Evolutionary conservation across 2,113 vertebrate species (phyloP).

Genomic region (Pithys albifrons): DNA sequence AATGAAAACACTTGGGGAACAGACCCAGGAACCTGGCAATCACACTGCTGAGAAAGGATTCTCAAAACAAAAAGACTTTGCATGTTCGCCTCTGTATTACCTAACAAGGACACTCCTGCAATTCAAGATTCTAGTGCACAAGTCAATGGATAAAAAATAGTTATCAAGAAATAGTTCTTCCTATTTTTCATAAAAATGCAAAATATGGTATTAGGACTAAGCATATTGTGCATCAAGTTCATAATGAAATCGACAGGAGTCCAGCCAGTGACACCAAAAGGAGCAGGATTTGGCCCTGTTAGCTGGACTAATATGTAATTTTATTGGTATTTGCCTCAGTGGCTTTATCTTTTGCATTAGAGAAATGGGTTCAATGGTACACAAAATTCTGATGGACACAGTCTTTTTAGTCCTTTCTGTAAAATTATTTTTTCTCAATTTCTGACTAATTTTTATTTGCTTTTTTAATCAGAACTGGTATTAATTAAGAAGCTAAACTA

Average conservation of each 20-base stretch:
- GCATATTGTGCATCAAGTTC: not conserved
- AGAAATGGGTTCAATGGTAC: not conserved
- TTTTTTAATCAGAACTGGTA: not conserved
- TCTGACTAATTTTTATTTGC: not conserved
- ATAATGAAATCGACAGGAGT: not conserved
- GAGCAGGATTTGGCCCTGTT: not conserved
- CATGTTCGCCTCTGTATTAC: conserved; percentile 10
- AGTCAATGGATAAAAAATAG: not conserved
- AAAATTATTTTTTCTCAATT: not conserved
- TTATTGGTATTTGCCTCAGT: not conserved
- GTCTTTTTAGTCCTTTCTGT: not conserved
- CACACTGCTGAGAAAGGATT: not conserved
- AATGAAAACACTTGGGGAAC: conserved; percentile 53
- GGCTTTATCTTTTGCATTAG: not conserved
- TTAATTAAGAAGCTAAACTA: not conserved
- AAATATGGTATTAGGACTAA: not conserved
- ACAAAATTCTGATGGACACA: not conserved
- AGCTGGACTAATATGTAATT: not conserved
- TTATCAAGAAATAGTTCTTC: not conserved
- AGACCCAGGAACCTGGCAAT: conserved; percentile 59
- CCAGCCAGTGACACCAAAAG: not conserved
- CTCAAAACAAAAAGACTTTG: conserved; percentile 1
- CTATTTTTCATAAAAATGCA: not conserved
- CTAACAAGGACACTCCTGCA: not conserved
- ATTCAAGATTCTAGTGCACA: not conserved